Base-by-base conservation (phyloP, 2,888 invertebrate species). In the Metallyticus violacea region DNA sequence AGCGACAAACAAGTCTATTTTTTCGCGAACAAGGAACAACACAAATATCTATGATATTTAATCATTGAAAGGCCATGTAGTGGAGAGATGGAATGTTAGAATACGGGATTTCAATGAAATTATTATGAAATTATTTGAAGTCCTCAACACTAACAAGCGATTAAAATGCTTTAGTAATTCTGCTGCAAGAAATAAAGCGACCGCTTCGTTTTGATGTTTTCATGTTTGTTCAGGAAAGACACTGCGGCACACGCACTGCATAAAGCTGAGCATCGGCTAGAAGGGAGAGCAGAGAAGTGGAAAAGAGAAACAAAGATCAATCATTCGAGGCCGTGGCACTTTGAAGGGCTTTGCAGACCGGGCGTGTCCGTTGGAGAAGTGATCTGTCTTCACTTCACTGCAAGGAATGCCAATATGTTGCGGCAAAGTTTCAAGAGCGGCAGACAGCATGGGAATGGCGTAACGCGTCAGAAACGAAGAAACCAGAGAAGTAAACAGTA, bases 231-330 rank as follows among this genome's bases (percentile, higher is more conserved):
- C 15, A 15, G 40, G 40, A 9, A 62, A 62, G 40, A 15, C 40
- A 4, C 15, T 62, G 40, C 40, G 22, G 40, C 40, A 62, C 15
- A 15, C 22, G 40, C 40, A n/a, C n/a, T n/a, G n/a, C n/a, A n/a
- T n/a, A n/a, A n/a, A n/a, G n/a, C n/a, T n/a, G n/a, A n/a, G n/a
- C n/a, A n/a, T n/a, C n/a, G n/a, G n/a, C n/a, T n/a, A n/a, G n/a
- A n/a, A 77, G 26, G 22, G 26, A 81, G 7, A 79, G 26, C n/a
- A 25, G 9, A 26, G 62, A 40, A 9, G 77, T 76, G 30, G 7
- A 22, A 85, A 79, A 85, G 28, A 78, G 77, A 77, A 77, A 83
- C 76, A 83, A 25, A 77, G 77, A 83, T 83, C 83, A 83, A 83
- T 83, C 83, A 83, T 76, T 77, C 28, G 26, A 26, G 40, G 26